phyloP scores from a whole-genome alignment of 2,113 vertebrate species.

The Piaya cayana region DNA sequence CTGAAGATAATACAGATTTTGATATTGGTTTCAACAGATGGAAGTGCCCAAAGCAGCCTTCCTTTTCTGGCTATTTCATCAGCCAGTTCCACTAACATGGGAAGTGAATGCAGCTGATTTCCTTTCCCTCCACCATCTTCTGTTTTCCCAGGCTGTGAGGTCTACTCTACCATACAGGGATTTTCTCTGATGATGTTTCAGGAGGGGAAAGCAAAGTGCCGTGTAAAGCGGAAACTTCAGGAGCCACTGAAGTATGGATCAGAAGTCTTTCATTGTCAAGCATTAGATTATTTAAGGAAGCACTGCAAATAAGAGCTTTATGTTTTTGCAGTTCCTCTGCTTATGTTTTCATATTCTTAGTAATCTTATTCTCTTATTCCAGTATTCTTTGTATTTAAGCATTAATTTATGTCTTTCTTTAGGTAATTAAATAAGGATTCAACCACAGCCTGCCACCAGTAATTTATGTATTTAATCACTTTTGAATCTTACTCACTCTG shows the following conservation, averaged over 20 bases:
- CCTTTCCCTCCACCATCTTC: not conserved
- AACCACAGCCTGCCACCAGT: not conserved
- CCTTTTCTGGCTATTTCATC: not conserved
- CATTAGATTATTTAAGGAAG: not conserved
- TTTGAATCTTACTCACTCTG: conserved; percentile 9
- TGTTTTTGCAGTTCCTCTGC: not conserved
- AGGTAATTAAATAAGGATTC: not conserved
- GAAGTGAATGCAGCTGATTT: not conserved
- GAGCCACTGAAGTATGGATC: not conserved
- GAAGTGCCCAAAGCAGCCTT: not conserved
- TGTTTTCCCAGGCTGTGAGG: not conserved
- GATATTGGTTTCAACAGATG: not conserved
- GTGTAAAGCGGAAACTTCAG: not conserved
- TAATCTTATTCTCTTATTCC: not conserved
- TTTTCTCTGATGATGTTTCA: accelerated
- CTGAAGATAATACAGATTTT: not conserved
- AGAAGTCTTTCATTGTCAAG: not conserved
- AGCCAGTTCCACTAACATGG: accelerated
- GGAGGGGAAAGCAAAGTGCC: not conserved
- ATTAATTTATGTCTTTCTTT: not conserved
- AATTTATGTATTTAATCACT: not conserved
- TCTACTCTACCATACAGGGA: not conserved
- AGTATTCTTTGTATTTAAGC: not conserved
- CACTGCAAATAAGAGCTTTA: not conserved
- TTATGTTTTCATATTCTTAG: not conserved